A percentile compares a stretch with the other conserved stretches of the same genome.
These are phyloP conservation scores for Leguminivora glycinivorella DNA, from an alignment of 1,140 invertebrate genomes.

Conservation along the genomic window DNA sequence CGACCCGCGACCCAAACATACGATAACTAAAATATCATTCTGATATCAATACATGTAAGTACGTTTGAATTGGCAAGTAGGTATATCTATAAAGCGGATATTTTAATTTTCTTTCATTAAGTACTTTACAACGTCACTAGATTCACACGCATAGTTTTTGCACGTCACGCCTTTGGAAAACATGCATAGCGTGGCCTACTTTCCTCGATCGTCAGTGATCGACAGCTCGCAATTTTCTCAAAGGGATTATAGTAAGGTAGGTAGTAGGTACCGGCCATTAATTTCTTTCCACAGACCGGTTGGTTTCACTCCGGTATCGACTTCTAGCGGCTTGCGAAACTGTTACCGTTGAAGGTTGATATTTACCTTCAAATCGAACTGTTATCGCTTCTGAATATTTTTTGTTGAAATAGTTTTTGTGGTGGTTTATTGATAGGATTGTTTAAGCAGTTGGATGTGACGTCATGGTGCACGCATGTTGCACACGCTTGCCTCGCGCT, in stretches of 20 bases:
- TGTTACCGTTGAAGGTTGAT: constrained; percentile 23
- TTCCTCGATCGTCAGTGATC: constrained; percentile 37
- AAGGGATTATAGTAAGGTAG: constrained; percentile 35
- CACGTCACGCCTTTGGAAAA: constrained; percentile 6
- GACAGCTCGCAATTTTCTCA: constrained; percentile 32
- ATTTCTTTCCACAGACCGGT: constrained; percentile 32
- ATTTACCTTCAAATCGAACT: constrained; percentile 10
- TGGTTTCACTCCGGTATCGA: constrained; percentile 29
- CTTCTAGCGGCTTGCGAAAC: constrained; percentile 31
- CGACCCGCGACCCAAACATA: no score
- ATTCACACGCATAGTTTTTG: constrained; percentile 17
- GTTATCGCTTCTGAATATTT: background rate
- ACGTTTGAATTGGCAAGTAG: no score
- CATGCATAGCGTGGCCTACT: constrained; percentile 42
- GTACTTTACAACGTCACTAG: background rate
- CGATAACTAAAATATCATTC: no score
- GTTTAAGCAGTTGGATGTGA: constrained; percentile 22
- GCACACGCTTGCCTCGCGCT: constrained; percentile 13
- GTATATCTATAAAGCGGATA: background rate
- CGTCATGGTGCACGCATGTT: constrained; percentile 32
- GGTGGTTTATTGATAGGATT: background rate
- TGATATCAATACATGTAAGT: no score
- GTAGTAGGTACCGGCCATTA: constrained; percentile 29
- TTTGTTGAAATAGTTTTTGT: background rate
- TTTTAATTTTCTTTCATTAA: background rate